Evolutionary conservation across 2,888 invertebrate species (phyloP).

Genomic region (Lepidocyrtoides sp.): DNA sequence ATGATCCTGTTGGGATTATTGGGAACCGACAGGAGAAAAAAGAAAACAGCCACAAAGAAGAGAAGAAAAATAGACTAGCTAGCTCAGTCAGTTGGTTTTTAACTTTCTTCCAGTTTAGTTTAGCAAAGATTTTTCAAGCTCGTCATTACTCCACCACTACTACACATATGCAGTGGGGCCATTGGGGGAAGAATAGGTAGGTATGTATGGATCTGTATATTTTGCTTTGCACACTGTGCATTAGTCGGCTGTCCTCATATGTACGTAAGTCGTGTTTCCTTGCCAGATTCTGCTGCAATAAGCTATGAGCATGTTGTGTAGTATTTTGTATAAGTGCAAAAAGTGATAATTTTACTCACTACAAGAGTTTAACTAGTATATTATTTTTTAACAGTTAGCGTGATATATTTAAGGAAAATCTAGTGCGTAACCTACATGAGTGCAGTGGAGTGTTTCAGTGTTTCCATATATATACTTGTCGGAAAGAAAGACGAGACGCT

Average conservation of each 20-base stretch:
- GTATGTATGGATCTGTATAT: too few species aligned
- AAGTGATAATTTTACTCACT: neutral
- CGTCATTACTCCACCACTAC: neutral
- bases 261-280: too few species aligned
- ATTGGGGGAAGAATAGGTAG: too few species aligned
- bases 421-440: conserved; percentile 9
- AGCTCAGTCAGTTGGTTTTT: conserved; percentile 2
- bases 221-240: too few species aligned
- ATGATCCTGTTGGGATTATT: conserved; percentile 60
- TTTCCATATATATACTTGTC: conserved; percentile 37
- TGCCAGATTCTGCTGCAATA: too few species aligned
- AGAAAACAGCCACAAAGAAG: neutral
- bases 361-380: neutral
- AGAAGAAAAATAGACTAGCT: conserved; percentile 11
- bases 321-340: neutral
- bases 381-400: too few species aligned
- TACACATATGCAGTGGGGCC: too few species aligned
- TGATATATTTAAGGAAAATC: too few species aligned
- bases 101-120: conserved; percentile 47
- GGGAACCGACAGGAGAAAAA: conserved; percentile 37
- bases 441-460: conserved; percentile 15
- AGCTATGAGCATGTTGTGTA: too few species aligned
- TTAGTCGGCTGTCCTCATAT: too few species aligned
- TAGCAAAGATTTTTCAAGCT: conserved; percentile 33
- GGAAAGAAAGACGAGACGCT: neutral